Conservation (phyloP, 2,888 invertebrate genomes). For the Drosophila pegasa region DNA sequence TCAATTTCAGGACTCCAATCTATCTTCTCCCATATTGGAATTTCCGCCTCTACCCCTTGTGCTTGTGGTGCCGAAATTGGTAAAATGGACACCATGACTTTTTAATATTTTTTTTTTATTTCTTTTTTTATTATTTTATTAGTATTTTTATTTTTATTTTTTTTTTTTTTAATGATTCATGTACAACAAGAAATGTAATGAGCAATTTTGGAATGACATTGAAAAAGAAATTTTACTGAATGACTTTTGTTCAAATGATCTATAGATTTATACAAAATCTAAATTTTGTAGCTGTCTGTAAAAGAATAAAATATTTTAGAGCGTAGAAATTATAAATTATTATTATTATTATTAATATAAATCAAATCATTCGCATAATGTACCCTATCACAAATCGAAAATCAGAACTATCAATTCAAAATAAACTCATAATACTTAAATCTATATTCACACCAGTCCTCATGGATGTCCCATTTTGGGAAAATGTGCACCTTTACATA, state of each 20-base stretch:
- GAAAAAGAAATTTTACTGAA: not conserved
- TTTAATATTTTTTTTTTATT: slow-evolving; percentile 8
- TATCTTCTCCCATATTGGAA: slow-evolving; percentile 72
- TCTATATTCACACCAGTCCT: too few relatives aligned
- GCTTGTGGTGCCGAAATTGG: slow-evolving; percentile 20
- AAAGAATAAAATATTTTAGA: too few relatives aligned
- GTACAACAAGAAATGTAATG: slow-evolving; percentile 2
- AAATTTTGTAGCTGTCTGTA: too few relatives aligned
- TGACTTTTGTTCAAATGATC: slow-evolving; percentile 4
- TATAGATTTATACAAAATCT: too few relatives aligned
- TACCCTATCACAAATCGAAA: too few relatives aligned
- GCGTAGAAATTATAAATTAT: too few relatives aligned
- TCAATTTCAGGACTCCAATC: slow-evolving; percentile 78
- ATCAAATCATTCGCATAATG: too few relatives aligned
- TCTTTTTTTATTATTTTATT: not conserved
- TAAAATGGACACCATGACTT: slow-evolving; percentile 30
- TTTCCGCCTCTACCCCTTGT: slow-evolving; percentile 20
- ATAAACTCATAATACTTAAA: too few relatives aligned
- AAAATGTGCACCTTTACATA: too few relatives aligned
- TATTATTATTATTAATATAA: too few relatives aligned
- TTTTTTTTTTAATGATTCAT: slow-evolving; percentile 4
- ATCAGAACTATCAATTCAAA: too few relatives aligned
- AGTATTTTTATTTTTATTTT: not conserved
- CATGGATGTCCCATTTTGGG: too few relatives aligned
- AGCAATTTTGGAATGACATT: not conserved